Percentiles rank a stretch among this genome's conserved stretches.
Conservation (phyloP, 2,113 vertebrate genomes). For the Mixornis gularis region DNA sequence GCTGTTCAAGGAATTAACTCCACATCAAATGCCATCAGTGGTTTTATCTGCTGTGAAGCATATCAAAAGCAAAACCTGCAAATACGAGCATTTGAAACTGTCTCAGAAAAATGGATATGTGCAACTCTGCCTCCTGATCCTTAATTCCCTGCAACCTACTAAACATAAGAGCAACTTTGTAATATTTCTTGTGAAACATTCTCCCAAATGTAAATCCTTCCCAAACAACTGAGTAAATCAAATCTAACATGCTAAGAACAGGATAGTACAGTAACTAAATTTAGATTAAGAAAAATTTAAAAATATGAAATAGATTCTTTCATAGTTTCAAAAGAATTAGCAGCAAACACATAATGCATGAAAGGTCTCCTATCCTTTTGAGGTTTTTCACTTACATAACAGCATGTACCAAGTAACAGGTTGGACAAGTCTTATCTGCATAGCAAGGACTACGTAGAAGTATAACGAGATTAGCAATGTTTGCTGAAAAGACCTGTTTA, state of each 20-base stretch:
- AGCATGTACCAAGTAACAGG: not conserved
- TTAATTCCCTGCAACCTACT: not conserved
- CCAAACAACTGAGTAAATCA: not conserved
- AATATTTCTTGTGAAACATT: not conserved
- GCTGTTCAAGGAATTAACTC: not conserved
- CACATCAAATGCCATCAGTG: not conserved
- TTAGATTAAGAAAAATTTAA: not conserved
- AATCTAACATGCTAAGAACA: not conserved
- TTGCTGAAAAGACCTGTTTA: constrained; percentile 21
- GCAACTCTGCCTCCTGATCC: not conserved
- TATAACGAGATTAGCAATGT: constrained; percentile 7
- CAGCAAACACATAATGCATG: not conserved
- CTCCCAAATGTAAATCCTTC: not conserved
- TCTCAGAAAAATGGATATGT: not conserved
- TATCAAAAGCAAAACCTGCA: not conserved
- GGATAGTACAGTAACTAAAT: not conserved
- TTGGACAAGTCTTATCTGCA: constrained; percentile 32
- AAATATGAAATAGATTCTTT: not conserved
- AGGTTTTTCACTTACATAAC: constrained; percentile 8
- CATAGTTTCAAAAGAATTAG: not conserved
- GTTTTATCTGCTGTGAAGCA: not conserved
- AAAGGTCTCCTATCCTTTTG: not conserved
- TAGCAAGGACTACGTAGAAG: constrained; percentile 18
- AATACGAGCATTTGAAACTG: not conserved
- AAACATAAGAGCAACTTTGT: not conserved